Evolutionary conservation across 2,888 invertebrate genomes (phyloP).

Genomic region (Hypsopygia costalis): DNA sequence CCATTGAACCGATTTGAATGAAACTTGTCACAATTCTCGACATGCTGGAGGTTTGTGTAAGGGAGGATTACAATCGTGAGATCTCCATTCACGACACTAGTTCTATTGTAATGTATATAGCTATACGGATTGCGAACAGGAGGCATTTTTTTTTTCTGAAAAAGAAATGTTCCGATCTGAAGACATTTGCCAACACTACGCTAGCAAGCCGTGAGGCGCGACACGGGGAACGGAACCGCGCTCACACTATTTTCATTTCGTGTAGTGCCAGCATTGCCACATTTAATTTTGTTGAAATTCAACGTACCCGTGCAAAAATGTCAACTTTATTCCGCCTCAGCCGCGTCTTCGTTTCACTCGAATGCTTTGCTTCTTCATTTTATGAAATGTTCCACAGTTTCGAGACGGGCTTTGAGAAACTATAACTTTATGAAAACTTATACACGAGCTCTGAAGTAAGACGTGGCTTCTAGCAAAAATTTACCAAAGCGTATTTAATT

Average conservation of each 20-base stretch:
- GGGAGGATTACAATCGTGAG: too few relatives aligned
- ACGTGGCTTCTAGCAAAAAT: slow-evolving; percentile 73
- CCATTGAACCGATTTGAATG: too few relatives aligned
- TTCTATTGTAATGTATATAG: too few relatives aligned
- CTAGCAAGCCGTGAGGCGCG: slow-evolving; percentile 9
- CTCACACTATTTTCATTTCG: slow-evolving; percentile 75
- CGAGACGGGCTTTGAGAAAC: slow-evolving; percentile 77
- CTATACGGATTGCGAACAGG: too few relatives aligned
- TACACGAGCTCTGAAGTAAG: slow-evolving; percentile 65
- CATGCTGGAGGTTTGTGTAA: too few relatives aligned
- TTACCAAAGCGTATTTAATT: slow-evolving; percentile 78
- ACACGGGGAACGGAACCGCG: slow-evolving; percentile 19
- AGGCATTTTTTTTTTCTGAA: too few relatives aligned
- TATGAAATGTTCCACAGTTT: slow-evolving; percentile 71
- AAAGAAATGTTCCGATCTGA: too few relatives aligned
- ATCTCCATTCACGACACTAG: too few relatives aligned
- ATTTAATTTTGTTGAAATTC: slow-evolving; percentile 80
- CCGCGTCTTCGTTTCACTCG: slow-evolving; percentile 69
- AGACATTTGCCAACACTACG: neutral
- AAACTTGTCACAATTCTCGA: too few relatives aligned
- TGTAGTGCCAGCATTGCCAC: slow-evolving; percentile 78
- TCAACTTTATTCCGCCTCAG: slow-evolving; percentile 79
- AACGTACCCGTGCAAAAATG: slow-evolving; percentile 80
- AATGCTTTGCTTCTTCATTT: slow-evolving; percentile 75
- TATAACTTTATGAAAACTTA: slow-evolving; percentile 78